Evolutionary conservation across 1,140 invertebrate genomes (phyloP), one percentile per base, ranked within the genome.

Genomic region (Wasmannia auropunctata): DNA sequence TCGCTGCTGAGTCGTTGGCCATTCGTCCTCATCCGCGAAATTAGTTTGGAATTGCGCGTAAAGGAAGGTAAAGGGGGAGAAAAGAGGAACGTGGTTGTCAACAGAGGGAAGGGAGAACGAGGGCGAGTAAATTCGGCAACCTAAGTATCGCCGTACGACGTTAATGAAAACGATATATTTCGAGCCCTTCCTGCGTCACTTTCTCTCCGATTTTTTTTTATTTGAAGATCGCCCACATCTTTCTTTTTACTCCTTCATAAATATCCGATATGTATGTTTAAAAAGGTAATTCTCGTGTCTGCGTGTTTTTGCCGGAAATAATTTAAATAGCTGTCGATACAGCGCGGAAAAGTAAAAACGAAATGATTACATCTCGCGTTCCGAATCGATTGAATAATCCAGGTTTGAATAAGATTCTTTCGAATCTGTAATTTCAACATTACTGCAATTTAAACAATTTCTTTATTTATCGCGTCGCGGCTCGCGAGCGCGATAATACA

Each of bases 21-120:
- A 83, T 69, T 80, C 62, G 25, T 89, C 49, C 62, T 87, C 60
- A 74, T 89, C 69, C 63, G 58, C 56, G 86, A 90, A 90, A 90
- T 90, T 90, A 86, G 86, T 86, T 79, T 16, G 69, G 54, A 85
- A 87, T 90, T 81, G 85, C 62, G 49, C 49, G 49, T 22, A 31
- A 60, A 22, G 34, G 34, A 67, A 31, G 76, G 10, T 37, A 22
- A 25, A n/a, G n/a, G 63, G n/a, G 10, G n/a, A 10, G n/a, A 43
- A 43, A 25, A 28, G 31, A 46, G 31, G 40, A 14, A 75, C n/a
- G 37, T 31, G 51, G 54, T 67, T 63, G 60, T 25, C 25, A 85
- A 63, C 31, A 25, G 43, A 10, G n/a, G n/a, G n/a, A n/a, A n/a
- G n/a, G n/a, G n/a, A n/a, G n/a, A n/a, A n/a, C n/a, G n/a, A n/a